Evolutionary conservation across 2,888 invertebrate species (phyloP).

Genomic region (Euzetes globulus): DNA sequence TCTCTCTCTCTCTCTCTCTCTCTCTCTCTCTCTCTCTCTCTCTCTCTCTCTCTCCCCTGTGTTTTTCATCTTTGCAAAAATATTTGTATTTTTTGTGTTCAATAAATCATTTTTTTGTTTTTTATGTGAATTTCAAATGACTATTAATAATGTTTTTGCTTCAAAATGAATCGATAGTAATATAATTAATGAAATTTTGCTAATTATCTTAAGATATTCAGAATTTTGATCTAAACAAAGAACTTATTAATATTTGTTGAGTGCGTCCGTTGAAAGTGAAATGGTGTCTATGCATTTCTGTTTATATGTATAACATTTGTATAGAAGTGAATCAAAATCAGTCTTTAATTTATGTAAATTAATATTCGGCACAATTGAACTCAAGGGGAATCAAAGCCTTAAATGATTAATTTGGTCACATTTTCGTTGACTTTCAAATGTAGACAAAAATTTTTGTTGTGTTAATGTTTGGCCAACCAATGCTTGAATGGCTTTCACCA

Average conservation of each 20-base stretch:
- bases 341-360: conserved; percentile 17
- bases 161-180: neutral
- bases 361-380: conserved; percentile 22
- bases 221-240: too few relatives aligned
- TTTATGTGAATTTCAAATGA: neutral
- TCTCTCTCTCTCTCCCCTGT: conserved; percentile 20
- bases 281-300: neutral
- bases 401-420: neutral
- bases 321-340: neutral
- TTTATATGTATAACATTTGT: neutral
- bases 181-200: neutral
- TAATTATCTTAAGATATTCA: too few relatives aligned
- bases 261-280: too few relatives aligned
- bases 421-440: neutral
- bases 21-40: conserved; percentile 19
- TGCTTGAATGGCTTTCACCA: neutral
- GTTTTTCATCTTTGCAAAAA: conserved; percentile 16
- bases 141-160: neutral
- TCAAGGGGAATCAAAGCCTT: neutral
- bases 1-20: conserved; percentile 22
- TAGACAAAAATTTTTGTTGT: neutral
- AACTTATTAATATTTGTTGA: too few relatives aligned
- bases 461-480: neutral
- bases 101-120: neutral
- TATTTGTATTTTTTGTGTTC: neutral